Evolutionary conservation across 2,113 vertebrate genomes (phyloP).

Genomic region (Pagrus major): DNA sequence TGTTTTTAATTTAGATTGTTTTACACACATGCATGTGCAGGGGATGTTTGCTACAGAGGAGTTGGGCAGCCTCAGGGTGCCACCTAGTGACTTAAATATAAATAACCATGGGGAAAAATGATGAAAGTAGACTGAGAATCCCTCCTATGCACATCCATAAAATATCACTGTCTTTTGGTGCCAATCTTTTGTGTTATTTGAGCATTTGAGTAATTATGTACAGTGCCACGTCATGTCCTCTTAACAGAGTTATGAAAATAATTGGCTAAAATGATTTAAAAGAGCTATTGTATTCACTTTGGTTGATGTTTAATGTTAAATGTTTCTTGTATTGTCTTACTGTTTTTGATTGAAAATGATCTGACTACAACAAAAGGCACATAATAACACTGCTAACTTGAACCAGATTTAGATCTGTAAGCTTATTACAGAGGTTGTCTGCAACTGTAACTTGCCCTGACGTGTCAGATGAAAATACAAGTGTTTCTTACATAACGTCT

Average conservation of each 20-base stretch:
- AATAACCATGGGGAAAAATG: conserved; percentile 33
- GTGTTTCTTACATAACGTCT: conserved; percentile 67
- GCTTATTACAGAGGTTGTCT: conserved; percentile 57
- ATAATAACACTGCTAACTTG: conserved; percentile 80
- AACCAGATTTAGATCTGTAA: conserved; percentile 70
- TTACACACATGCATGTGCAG: conserved; percentile 73
- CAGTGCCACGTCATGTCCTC: conserved; percentile 66
- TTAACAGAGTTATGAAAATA: conserved; percentile 46
- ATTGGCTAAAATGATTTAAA: conserved; percentile 63
- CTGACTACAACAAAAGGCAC: conserved; percentile 69
- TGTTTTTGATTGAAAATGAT: conserved; percentile 69
- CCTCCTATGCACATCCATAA: conserved; percentile 68
- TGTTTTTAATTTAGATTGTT: conserved; percentile 79
- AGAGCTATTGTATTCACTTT: conserved; percentile 66
- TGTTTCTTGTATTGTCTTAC: conserved; percentile 75
- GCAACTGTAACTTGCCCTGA: conserved; percentile 67
- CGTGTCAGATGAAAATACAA: conserved; percentile 76
- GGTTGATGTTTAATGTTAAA: conserved; percentile 76
- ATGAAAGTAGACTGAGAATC: conserved; percentile 30
- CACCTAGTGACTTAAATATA: conserved; percentile 74
- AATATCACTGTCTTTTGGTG: conserved; percentile 63
- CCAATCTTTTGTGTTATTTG: conserved; percentile 69
- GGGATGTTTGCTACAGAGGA: conserved; percentile 54
- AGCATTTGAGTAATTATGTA: conserved; percentile 57
- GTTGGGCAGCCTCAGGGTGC: conserved; percentile 65